Conservation (phyloP, 2,888 invertebrate species). For the Diplolepis rosae region DNA sequence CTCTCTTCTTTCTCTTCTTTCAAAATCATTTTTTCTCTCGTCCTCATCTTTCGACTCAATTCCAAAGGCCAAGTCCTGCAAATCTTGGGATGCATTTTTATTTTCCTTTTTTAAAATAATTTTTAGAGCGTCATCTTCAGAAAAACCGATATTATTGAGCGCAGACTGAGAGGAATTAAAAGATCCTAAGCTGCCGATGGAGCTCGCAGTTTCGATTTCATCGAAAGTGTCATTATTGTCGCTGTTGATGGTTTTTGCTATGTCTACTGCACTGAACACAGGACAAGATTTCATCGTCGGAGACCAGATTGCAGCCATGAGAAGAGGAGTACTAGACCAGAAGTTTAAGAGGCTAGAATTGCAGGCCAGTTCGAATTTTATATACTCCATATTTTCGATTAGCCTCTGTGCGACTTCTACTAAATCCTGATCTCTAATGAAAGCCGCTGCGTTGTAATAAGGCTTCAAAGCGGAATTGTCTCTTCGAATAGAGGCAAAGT, state of each 20-base stretch:
- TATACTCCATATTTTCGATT: constrained; percentile 83
- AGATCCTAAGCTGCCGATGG: constrained; percentile 69
- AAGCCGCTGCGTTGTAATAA: constrained; percentile 88
- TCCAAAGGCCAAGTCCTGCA: background rate
- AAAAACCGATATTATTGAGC: constrained; percentile 70
- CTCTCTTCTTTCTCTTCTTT: background rate
- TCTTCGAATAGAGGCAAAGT: constrained; percentile 86
- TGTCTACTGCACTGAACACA: constrained; percentile 84
- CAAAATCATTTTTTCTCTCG: background rate
- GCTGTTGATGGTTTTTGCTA: constrained; percentile 79
- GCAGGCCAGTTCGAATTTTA: constrained; percentile 74
- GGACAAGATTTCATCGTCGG: constrained; percentile 86
- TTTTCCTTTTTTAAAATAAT: constrained; percentile 77
- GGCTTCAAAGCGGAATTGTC: constrained; percentile 86
- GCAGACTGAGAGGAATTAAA: constrained; percentile 66
- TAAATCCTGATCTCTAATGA: constrained; percentile 87
- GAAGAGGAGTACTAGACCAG: constrained; percentile 90
- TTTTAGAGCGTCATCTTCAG: constrained; percentile 83
- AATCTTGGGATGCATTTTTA: background rate
- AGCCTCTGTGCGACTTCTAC: constrained; percentile 85
- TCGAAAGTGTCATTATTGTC: constrained; percentile 62
- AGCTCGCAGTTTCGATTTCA: constrained; percentile 68
- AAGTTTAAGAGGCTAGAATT: constrained; percentile 88
- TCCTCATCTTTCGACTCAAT: background rate
- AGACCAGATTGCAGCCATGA: constrained; percentile 90